Conservation (phyloP, 2,888 invertebrate species). For the Ormyrus thymus region DNA sequence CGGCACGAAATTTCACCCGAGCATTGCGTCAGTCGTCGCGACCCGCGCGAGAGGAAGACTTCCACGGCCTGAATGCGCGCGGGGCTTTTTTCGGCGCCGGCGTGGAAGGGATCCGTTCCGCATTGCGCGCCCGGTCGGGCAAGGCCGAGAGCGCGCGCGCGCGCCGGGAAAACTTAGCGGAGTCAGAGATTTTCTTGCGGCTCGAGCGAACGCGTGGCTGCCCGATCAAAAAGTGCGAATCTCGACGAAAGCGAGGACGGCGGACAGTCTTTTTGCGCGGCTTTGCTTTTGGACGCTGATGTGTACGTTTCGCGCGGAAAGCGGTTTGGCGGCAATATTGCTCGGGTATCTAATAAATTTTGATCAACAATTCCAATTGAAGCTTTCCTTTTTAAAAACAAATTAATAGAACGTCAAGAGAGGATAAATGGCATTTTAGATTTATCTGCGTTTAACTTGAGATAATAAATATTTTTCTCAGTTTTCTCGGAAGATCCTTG, state of each 20-base stretch:
- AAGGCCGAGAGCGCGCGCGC: neutral
- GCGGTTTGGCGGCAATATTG: neutral
- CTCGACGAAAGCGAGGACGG: too few species aligned
- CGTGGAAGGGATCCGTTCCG: conserved; percentile 14
- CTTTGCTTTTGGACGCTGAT: conserved; percentile 16
- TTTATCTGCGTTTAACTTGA: neutral
- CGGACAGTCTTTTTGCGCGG: neutral
- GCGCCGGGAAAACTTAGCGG: too few species aligned
- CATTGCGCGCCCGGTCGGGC: conserved; percentile 1
- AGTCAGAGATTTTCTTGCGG: too few species aligned
- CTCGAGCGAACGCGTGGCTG: too few species aligned
- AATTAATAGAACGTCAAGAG: too few species aligned
- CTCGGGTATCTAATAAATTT: neutral
- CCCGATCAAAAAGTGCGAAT: too few species aligned
- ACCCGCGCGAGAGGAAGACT: neutral
- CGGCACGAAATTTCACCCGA: conserved; percentile 36
- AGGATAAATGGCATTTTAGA: neutral
- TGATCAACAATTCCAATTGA: too few species aligned
- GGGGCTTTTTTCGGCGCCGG: neutral
- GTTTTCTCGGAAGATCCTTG: conserved; percentile 14
- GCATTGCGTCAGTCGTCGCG: conserved; percentile 45
- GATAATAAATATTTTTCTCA: neutral
- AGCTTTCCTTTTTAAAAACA: too few species aligned
- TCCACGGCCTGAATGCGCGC: conserved; percentile 13
- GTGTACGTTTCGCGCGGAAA: neutral